Percentiles rank a stretch among this genome's conserved stretches.
These are phyloP conservation scores for Betta splendens DNA, from an alignment of 2,797 vertebrate genomes.

Conservation along the genomic window DNA sequence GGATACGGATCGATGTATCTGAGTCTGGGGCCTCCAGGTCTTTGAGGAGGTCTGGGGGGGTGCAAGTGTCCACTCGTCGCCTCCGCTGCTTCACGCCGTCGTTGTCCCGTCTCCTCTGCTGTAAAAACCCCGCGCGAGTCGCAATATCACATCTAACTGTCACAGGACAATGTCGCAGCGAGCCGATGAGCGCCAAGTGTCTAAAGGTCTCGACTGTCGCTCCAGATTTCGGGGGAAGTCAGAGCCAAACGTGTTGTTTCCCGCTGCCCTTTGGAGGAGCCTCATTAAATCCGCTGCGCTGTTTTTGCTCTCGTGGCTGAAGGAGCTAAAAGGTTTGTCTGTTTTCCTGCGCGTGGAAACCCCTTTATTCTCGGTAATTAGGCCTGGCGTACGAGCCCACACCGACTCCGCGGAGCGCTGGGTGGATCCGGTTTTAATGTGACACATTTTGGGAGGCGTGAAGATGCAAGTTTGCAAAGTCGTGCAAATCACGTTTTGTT, in stretches of 20 bases:
- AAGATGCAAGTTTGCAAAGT: too few species aligned
- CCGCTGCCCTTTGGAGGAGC: constrained; percentile 10
- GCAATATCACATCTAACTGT: constrained; percentile 23
- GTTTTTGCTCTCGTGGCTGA: too few species aligned
- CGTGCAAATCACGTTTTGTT: too few species aligned
- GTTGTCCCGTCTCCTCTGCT: constrained; percentile 14
- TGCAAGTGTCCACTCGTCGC: constrained; percentile 49
- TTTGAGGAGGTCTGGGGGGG: constrained; percentile 28
- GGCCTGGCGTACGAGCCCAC: too few species aligned
- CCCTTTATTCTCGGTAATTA: too few species aligned
- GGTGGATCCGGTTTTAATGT: too few species aligned
- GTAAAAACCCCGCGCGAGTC: constrained; percentile 25
- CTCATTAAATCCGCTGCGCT: constrained; percentile 15
- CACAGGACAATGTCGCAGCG: constrained; percentile 23
- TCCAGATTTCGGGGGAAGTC: constrained; percentile 12
- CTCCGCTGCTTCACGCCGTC: constrained; percentile 35
- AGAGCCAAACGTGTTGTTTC: background rate
- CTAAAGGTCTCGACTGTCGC: constrained; percentile 32
- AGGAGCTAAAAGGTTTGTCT: too few species aligned
- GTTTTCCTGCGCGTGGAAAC: too few species aligned
- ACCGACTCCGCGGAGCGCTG: too few species aligned
- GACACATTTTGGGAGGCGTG: too few species aligned
- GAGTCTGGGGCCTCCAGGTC: constrained; percentile 15
- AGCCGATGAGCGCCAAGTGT: constrained; percentile 25
- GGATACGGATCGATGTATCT: constrained; percentile 22